phyloP scores from a whole-genome alignment of 2,888 invertebrate genomes.

The Eutolmus rufibarbis region DNA sequence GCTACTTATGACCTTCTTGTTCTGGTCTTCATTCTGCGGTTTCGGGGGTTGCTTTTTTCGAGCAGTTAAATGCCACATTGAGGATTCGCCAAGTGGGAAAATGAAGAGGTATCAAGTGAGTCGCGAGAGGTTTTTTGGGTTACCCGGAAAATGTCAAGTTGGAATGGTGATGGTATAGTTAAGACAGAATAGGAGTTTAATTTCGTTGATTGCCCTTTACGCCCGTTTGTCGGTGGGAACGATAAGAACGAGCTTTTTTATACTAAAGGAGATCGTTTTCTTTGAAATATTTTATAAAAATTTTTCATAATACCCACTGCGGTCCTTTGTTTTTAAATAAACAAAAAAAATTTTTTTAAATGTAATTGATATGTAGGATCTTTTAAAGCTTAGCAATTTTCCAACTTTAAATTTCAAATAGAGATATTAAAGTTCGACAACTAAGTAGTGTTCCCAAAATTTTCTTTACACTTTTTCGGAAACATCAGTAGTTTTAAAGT shows the following conservation, averaged over 20 bases:
- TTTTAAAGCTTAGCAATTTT: too few relatives aligned
- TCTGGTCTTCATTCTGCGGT: not conserved
- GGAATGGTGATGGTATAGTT: not conserved
- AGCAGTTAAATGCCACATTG: conserved; percentile 11
- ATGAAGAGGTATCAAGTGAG: conserved; percentile 1
- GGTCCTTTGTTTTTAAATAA: too few relatives aligned
- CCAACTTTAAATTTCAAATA: too few relatives aligned
- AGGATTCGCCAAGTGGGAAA: not conserved
- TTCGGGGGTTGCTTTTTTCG: not conserved
- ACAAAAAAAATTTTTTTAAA: too few relatives aligned
- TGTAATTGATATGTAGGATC: too few relatives aligned
- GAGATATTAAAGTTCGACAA: too few relatives aligned
- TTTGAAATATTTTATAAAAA: not conserved
- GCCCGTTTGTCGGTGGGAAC: not conserved
- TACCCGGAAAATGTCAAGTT: not conserved
- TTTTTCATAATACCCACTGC: too few relatives aligned
- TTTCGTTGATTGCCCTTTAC: not conserved
- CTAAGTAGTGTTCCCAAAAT: too few relatives aligned
- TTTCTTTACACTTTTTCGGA: too few relatives aligned
- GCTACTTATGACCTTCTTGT: not conserved
- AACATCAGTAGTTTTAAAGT: too few relatives aligned
- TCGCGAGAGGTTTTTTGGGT: not conserved
- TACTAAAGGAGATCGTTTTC: not conserved
- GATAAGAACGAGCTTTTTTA: not conserved
- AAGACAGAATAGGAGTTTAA: not conserved